Evolutionary conservation across 1,140 invertebrate genomes (phyloP), one percentile per base, ranked within the genome.

Genomic region (Limonius californicus): DNA sequence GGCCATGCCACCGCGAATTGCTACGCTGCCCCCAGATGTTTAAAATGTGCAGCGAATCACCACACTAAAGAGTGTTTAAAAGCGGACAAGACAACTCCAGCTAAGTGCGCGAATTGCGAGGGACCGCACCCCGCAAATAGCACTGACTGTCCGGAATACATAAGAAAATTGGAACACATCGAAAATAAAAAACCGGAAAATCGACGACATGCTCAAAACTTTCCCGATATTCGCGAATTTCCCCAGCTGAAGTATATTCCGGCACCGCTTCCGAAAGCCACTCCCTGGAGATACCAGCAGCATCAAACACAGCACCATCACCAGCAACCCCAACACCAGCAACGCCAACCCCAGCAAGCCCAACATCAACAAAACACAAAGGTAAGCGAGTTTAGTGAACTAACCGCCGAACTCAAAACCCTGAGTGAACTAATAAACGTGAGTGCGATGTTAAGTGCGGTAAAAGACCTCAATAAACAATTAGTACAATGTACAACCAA

Each of bases 11-110:
- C 66, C 0, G 9, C 32, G 7, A 71, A 72, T 42, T 75, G 74
- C 32, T 65, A 63, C 21, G 59, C 35, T 15, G 56, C 62, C 1
- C 60, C 70, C 7, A 58, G 11, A 11, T 74, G 73, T 15, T 19
- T 76, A 0, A 74, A 77, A 66, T 76, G 74, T 61, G 65, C 68
- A 12, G 63, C 54, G 59, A 27, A 65, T 6, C 73, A 77, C n/a
- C 16, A 19, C 3, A 54, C 50, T 23, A 54, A 54, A 16, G 50
- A 54, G 4, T 54, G 50, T 54, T 6, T 18, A 6, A 20, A 54
- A 23, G 18, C 50, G 16, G 11, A 20, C 7, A 45, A 7, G 42
- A 54, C 50, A 4, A 54, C 43, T 7, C 43, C 43, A 6, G 50
- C 20, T 7, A 54, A 54, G 14, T 54, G 50, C 15, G 16, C 9